Base-by-base conservation (phyloP, 2,888 invertebrate species). In the Thymelicus acteon region DNA sequence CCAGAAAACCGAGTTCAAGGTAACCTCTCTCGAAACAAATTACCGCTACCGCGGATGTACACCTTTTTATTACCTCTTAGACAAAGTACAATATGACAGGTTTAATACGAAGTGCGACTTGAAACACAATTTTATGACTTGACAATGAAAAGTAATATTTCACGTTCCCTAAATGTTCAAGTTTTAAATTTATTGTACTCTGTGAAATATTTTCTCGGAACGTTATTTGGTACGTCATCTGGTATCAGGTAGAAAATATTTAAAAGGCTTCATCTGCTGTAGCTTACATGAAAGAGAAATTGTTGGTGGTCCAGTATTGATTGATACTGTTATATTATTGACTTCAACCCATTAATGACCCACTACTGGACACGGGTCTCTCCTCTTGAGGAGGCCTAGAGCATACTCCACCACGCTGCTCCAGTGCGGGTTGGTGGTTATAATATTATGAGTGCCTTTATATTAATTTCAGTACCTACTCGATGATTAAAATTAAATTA, bases 1-100 rank as follows among this genome's bases (percentile, higher is more conserved):
- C 57, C 75, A 54, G 66, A 67, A 60, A 3, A 0, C 24, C 6
- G 12, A 61, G 31, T 8, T 19, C 40, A 13, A 12, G 24, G 19
- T 13, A 15, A 60, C n/a, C n/a, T 61, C 54, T 64, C 85, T 81
- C 83, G 81, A 84, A 85, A 84, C 83, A 86, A 86, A 86, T 87
- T 86, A 84, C 81, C 76, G 73, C 77, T 72, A 73, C 75, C 77
- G 77, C 78, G 82, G 83, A 82, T 82, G 82, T 84, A 82, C 80
- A 83, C 84, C 80, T 84, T 85, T 85, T 84, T 85, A 83, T 82
- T 79, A 80, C 75, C 72, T 72, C 67, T 69, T 65, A 64, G 65
- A 63, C 73, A 74, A 47, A 47, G 61, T 61, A 44, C 47, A 48
- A 74, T 73, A 77, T 72, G 74, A 72, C 78, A 75, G 65, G 67